Percentiles rank a stretch among this genome's conserved stretches.
phyloP scores from a whole-genome alignment of 2,113 vertebrate genomes.

The Mustelus asterias region DNA sequence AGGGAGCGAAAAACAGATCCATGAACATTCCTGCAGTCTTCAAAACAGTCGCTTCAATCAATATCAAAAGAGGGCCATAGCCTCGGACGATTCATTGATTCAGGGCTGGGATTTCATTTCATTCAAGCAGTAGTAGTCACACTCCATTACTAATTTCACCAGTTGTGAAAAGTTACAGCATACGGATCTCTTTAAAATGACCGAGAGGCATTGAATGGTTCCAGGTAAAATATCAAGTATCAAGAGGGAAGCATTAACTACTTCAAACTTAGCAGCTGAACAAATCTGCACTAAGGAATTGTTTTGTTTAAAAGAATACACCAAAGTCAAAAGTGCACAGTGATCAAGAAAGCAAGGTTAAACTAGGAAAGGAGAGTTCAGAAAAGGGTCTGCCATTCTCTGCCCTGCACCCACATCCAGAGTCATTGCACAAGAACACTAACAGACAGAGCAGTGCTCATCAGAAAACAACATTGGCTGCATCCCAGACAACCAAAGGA shows the following conservation, averaged over 20 bases:
- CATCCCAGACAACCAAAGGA: neutral
- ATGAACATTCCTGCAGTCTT: neutral
- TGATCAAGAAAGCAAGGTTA: neutral
- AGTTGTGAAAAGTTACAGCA: neutral
- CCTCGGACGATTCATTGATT: neutral
- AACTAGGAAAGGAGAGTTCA: neutral
- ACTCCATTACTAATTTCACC: neutral
- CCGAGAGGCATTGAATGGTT: neutral
- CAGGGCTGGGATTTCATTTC: neutral
- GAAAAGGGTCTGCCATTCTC: neutral
- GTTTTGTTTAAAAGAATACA: neutral
- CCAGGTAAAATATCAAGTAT: neutral
- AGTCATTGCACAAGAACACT: neutral
- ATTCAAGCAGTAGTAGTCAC: neutral
- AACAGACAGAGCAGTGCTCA: neutral
- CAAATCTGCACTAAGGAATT: neutral
- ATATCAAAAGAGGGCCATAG: neutral
- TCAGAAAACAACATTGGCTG: neutral
- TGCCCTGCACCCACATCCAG: neutral
- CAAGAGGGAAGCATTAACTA: neutral
- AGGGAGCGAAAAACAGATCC: neutral
- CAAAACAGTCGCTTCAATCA: neutral
- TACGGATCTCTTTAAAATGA: neutral
- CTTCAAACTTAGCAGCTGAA: neutral
- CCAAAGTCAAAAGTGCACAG: neutral